Evolutionary conservation across 64 coral and sea anemone species (phyloP), one percentile per base, ranked within the genome.

Genomic region (Montipora cactus): DNA sequence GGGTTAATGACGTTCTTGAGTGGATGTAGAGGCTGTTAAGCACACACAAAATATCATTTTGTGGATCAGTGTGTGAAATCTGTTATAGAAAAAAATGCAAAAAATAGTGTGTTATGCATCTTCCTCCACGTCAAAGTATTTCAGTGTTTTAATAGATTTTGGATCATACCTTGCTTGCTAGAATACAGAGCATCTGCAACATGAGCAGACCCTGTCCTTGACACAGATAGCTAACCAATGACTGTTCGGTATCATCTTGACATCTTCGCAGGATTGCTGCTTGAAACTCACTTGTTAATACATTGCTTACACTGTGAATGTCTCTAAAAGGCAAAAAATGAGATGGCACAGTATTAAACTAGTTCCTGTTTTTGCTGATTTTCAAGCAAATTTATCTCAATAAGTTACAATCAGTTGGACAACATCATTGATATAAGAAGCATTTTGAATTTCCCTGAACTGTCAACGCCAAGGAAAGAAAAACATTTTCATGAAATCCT

Each of bases 261-360:
- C 96, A 97, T 79, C 82, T 94, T 21, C 86, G 59, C 71, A 97
- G 79, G 51, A 97, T 92, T 37, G 86, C 59, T n/a, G 83, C 88
- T 78, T 97, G 96, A 15, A 97, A 97, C 66, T 97, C 96, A 74
- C 96, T 91, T 76, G 92, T 93, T 61, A 97, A 13, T 84, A 97
- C 88, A 80, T 97, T 97, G 75, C 96, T 95, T 0, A 95, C 85
- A 89, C 96, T 97, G 22, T 97, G 83, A 48, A 97, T 92, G 49
- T 97, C 96, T 80, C 96, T 97, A 44, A 19, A 48, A 62, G 16
- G 4, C 25, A 92, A 14, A 15, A 92, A 19, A 79, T 64, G 61
- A 16, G 61, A 64, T 64, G 61, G 0, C 13, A 12, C 14, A 16
- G 61, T 64, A 64, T 12, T 12, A 0, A 64, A 16, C 53, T 4